Evolutionary conservation across 2,888 invertebrate genomes (phyloP).

Genomic region (Calameuta filiformis): DNA sequence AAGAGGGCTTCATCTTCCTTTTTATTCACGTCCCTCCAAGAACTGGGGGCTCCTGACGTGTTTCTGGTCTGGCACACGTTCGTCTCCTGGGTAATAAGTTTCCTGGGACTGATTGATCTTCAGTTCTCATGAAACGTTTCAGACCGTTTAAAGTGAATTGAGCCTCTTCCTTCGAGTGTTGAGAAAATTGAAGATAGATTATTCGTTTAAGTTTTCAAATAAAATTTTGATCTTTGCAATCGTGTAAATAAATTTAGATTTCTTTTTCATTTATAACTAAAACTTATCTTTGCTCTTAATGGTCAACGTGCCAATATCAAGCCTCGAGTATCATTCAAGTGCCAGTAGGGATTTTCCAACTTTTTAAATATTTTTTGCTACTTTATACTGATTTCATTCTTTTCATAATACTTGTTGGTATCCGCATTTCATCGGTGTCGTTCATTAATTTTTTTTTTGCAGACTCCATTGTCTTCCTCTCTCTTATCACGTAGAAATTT

Average conservation of each 20-base stretch:
- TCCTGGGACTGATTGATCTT: neutral
- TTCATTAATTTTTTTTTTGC: neutral
- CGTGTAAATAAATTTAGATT: neutral
- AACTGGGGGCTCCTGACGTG: neutral
- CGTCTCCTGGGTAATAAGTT: neutral
- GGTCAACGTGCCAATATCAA: neutral
- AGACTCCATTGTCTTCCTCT: constrained; percentile 11
- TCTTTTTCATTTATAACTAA: neutral
- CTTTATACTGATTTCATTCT: neutral
- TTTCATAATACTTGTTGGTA: neutral
- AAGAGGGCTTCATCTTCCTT: constrained; percentile 17
- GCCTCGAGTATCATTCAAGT: neutral
- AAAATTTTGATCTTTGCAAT: neutral
- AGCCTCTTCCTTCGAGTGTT: neutral
- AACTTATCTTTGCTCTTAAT: neutral
- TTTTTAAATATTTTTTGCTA: neutral
- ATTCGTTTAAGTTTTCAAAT: neutral
- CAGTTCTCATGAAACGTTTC: neutral
- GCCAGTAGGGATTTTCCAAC: neutral
- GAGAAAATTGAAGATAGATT: neutral
- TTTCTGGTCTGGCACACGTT: neutral
- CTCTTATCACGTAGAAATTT: neutral
- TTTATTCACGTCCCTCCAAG: constrained; percentile 13
- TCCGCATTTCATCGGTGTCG: neutral
- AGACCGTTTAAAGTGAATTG: neutral